Base-by-base conservation (phyloP, 2,797 vertebrate genomes). In the Pristis pectinata region DNA sequence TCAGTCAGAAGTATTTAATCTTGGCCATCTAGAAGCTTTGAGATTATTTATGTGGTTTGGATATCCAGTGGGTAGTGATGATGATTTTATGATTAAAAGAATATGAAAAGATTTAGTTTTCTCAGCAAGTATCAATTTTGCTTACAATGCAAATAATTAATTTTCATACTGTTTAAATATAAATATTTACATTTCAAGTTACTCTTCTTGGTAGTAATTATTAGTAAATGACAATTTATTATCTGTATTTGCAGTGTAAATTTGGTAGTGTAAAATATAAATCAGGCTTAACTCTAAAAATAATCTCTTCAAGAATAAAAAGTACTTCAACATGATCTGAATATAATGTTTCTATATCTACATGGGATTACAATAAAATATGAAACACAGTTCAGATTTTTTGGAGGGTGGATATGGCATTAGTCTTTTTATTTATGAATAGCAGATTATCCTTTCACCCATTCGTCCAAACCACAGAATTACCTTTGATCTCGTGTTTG, bases 401-500 rank as follows among this genome's bases (percentile, higher is more conserved):
- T 27, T 34, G 64, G 70, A 19, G 24, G 10, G 44, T 24, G 24
- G 13, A 24, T 13, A 30, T 49, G 67, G 70, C 94, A 94, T 94
- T 72, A 94, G 44, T 53, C 27, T 34, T 44, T 53, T 76, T 94
- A 41, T 93, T 93, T 93, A 70, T 72, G 41, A 49, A 74, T 72
- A 53, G 70, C 70, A 76, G 92, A 94, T 94, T 94, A 94, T 94
- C 70, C 49, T 94, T 76, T 74, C 70, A 94, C 41, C 41, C 67
- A 74, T 94, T 94, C 70, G 94, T 94, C 92, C 41, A 94, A 94
- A 94, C 92, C 92, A 53, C 92, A 94, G 72, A 94, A 53, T 94
- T 94, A 94, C 92, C 70, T 94, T 72, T 94, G 92, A 94, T 94
- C 92, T 76, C 3, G 11, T 53, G 67, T 76, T 93, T 53, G 27